Conservation (phyloP, 37 sponge, comb jelly and placozoan species). For the Axinella damicornis region DNA sequence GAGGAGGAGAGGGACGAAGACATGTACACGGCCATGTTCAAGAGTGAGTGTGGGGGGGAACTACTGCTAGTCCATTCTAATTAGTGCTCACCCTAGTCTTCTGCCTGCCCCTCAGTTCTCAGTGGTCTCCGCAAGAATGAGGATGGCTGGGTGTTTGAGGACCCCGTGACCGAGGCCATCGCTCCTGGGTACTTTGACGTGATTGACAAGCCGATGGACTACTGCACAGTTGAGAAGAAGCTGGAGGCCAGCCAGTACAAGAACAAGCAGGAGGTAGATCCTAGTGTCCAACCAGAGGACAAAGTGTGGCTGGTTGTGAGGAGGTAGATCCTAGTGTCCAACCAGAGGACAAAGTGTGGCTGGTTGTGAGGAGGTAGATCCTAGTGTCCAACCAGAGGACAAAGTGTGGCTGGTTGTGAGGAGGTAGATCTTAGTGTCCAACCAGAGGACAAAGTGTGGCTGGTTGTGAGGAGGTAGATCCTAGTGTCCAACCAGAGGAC, state of each 20-base stretch:
- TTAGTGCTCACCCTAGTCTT: too few species aligned
- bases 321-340: too few species aligned
- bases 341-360: neutral
- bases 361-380: too few species aligned
- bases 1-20: slow-evolving; percentile 64
- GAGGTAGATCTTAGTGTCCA: too few species aligned
- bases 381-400: too few species aligned
- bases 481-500: too few species aligned
- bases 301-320: too few species aligned
- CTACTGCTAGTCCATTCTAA: too few species aligned
- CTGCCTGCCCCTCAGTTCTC: slow-evolving; percentile 51
- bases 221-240: slow-evolving; percentile 78
- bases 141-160: slow-evolving; percentile 88
- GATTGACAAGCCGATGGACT: slow-evolving; percentile 82
- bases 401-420: too few species aligned
- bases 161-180: slow-evolving; percentile 90
- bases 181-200: slow-evolving; percentile 91
- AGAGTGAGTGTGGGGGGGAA: slow-evolving; percentile 58
- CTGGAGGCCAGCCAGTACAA: slow-evolving; percentile 61
- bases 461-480: too few species aligned
- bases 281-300: neutral
- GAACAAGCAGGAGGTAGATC: slow-evolving; percentile 58
- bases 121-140: slow-evolving; percentile 65
- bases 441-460: too few species aligned
- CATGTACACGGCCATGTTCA: slow-evolving; percentile 77